phyloP scores from a whole-genome alignment of 1,140 invertebrate species.

The Elymnias hypermnestra region DNA sequence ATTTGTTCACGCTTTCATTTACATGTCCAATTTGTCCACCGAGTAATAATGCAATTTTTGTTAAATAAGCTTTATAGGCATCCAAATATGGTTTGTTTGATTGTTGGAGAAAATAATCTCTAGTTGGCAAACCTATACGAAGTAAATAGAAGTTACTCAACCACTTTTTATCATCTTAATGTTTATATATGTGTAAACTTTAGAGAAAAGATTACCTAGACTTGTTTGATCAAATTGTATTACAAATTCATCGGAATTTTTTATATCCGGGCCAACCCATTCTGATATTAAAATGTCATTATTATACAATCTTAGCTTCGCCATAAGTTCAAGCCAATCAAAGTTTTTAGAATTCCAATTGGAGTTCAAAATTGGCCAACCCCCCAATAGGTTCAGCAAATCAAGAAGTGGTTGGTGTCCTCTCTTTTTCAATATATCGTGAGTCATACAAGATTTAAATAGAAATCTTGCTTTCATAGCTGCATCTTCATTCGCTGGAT shows the following conservation, averaged over 20 bases:
- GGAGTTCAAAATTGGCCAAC: conserved; percentile 87
- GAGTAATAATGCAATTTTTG: conserved; percentile 81
- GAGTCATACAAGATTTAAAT: conserved; percentile 91
- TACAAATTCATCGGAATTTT: conserved; percentile 90
- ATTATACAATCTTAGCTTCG: conserved; percentile 86
- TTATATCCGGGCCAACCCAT: conserved; percentile 92
- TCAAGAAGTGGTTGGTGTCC: conserved; percentile 83
- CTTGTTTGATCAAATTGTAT: conserved; percentile 93
- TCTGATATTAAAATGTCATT: conserved; percentile 89
- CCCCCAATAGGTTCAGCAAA: conserved; percentile 85
- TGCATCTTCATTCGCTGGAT: conserved; percentile 73
- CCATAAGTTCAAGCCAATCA: conserved; percentile 86
- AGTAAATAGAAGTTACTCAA: not conserved
- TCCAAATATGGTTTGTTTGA: conserved; percentile 82
- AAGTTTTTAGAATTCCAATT: conserved; percentile 81
- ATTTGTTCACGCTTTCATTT: conserved; percentile 80
- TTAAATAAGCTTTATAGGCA: conserved; percentile 88
- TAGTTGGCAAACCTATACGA: conserved; percentile 82
- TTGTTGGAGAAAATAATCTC: conserved; percentile 89
- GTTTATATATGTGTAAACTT: no score
- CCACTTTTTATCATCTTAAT: no score
- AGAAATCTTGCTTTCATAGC: conserved; percentile 86
- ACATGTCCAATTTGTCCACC: conserved; percentile 80
- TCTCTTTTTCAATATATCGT: conserved; percentile 81
- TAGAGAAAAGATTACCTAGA: conserved; percentile 73